A percentile compares a stretch with the other conserved stretches of the same genome.
Conservation (phyloP, 2,113 vertebrate species). For the Thamnophis sirtalis region DNA sequence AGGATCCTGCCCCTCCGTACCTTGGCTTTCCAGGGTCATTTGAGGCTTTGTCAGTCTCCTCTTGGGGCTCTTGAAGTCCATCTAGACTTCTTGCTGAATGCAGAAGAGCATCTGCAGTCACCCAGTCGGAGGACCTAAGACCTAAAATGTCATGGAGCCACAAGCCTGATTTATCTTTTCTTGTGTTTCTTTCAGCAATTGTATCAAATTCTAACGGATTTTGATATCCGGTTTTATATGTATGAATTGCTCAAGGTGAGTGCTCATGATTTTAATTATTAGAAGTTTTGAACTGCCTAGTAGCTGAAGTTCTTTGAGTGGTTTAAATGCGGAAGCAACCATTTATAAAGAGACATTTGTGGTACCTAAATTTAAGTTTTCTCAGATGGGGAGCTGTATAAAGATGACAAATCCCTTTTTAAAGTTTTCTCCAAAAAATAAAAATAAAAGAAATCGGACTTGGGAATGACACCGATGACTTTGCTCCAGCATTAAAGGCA, state of each 20-base stretch:
- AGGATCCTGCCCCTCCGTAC: neutral
- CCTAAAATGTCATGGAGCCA: neutral
- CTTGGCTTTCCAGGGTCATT: neutral
- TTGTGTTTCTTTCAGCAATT: constrained; percentile 81
- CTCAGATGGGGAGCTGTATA: too few relatives aligned
- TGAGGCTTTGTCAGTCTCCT: neutral
- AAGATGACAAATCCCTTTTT: neutral
- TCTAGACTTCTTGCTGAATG: neutral
- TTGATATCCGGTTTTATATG: constrained; percentile 98
- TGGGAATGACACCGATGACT: neutral
- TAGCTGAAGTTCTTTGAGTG: neutral
- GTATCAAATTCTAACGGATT: constrained; percentile 98
- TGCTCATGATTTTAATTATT: constrained; percentile 12
- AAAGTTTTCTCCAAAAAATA: neutral
- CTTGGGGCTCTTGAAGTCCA: neutral
- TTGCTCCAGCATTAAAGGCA: neutral
- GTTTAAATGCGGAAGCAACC: neutral
- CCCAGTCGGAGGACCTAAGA: neutral
- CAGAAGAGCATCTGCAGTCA: neutral
- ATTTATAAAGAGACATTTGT: neutral
- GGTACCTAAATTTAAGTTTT: neutral
- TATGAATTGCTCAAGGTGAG: constrained; percentile 98
- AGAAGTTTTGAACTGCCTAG: neutral
- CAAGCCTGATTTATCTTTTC: neutral
- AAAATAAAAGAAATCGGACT: neutral